Evolutionary conservation across 2,888 invertebrate species (phyloP).

Genomic region (Bombylius discolor): DNA sequence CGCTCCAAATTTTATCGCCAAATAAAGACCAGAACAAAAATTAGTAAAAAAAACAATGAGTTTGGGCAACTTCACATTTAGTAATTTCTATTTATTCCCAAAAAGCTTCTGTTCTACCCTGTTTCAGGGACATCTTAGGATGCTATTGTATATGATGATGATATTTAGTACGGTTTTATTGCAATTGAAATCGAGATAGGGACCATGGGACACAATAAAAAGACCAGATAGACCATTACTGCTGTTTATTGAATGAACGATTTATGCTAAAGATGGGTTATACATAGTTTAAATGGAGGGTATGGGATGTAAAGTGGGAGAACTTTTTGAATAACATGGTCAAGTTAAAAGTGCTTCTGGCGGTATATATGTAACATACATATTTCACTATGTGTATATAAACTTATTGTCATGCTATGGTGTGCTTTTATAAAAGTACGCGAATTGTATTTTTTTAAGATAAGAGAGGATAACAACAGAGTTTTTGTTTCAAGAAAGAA

Average conservation of each 20-base stretch:
- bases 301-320: not conserved
- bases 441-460: not conserved
- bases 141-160: not conserved
- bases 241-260: no score
- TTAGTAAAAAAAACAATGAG: no score
- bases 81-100: no score
- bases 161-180: not conserved
- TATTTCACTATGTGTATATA: not conserved
- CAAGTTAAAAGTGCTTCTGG: slow-evolving; percentile 8
- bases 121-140: not conserved
- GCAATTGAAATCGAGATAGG: not conserved
- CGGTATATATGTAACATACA: not conserved
- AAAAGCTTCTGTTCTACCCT: no score
- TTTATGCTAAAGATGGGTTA: no score
- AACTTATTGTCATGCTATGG: not conserved
- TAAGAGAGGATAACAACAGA: not conserved
- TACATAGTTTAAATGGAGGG: not conserved
- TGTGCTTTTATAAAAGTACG: not conserved
- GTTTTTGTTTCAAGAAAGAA: not conserved
- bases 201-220: not conserved
- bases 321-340: slow-evolving; percentile 1
- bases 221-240: no score
- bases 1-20: no score
- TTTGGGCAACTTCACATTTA: no score
- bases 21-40: no score